Base-by-base conservation (phyloP, 2,113 vertebrate species). In the Tupaia tana region DNA sequence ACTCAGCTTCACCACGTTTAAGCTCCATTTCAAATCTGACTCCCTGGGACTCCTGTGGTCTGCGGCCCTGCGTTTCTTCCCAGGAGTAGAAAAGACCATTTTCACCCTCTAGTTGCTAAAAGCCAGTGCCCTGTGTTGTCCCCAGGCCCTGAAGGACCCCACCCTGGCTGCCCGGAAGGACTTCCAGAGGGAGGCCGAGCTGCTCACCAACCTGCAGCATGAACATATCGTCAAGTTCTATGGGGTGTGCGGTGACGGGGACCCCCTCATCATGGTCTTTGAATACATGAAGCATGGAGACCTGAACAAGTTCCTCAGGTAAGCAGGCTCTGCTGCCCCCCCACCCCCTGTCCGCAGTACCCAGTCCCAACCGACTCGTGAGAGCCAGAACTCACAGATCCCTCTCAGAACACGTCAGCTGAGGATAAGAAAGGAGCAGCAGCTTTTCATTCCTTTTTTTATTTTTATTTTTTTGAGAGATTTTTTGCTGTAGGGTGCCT, bases 251-350 rank as follows among this genome's bases (percentile, higher is more conserved):
- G 99, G 99, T 0, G 99, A 99, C 0, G 99, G 99, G 0, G 99
- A 99, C 92, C 99, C 99, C 0, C 99, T 99, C 97, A 99, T 99
- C 98, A 99, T 99, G 99, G 99, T 99, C 95, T 99, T 99, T 1
- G 99, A 99, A 95, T 99, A 99, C 98, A 99, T 99, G 99, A 99
- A 99, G 97, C 99, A 99, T 0, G 99, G 99, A 8, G 99, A 99
- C 97, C 99, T 99, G 95, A 99, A 99, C 97, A 99, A 99, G 95
- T 99, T 99, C 98, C 98, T 99, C 95, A 99, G 99, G 99, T 99
- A 93, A 0, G 87, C 27, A 27, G 0, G 0, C 19, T 3, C 0
- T 11, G 20, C 10, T 1, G 3, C 7, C 11, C 58, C 20, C 12
- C 11, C 1, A 0, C 0, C 18, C 34, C 22, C 9, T 2, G 0